Percentiles rank a stretch among this genome's conserved stretches.
phyloP scores from a whole-genome alignment of 2,888 invertebrate species.

The Catocala nupta region DNA sequence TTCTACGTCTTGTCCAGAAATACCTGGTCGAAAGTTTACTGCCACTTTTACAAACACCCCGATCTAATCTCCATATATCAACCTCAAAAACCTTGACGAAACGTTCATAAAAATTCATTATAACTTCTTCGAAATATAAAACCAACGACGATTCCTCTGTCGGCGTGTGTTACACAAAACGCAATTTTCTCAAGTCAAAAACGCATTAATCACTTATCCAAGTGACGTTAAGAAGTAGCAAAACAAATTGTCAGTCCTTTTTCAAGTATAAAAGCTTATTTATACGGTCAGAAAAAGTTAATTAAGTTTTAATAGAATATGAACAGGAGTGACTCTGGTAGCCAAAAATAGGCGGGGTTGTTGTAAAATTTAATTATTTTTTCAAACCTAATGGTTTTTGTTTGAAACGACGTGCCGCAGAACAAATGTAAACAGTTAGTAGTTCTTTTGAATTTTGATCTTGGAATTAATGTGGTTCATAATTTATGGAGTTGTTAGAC shows the following conservation, averaged over 20 bases:
- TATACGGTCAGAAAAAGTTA: constrained; percentile 83
- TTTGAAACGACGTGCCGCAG: constrained; percentile 61
- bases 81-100: constrained; percentile 53
- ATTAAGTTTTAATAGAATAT: constrained; percentile 87
- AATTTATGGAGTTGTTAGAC: constrained; percentile 45
- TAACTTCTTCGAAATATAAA: constrained; percentile 58
- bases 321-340: constrained; percentile 85
- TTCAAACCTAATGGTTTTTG: constrained; percentile 78
- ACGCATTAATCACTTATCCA: constrained; percentile 84
- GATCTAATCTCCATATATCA: constrained; percentile 48
- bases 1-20: neutral
- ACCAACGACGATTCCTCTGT: constrained; percentile 64
- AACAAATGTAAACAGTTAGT: constrained; percentile 79
- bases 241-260: constrained; percentile 83
- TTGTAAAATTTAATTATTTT: constrained; percentile 86
- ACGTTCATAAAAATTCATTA: constrained; percentile 52
- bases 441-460: constrained; percentile 46
- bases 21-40: neutral
- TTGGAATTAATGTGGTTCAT: constrained; percentile 48
- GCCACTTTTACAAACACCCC: constrained; percentile 16
- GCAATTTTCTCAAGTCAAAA: constrained; percentile 77
- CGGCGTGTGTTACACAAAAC: constrained; percentile 67
- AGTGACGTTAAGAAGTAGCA: constrained; percentile 86
- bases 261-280: constrained; percentile 74
- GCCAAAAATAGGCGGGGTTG: constrained; percentile 87